A percentile compares a stretch with the other conserved stretches of the same genome.
phyloP scores from a whole-genome alignment of 2,888 invertebrate genomes.

The Habrosyne pyritoides region DNA sequence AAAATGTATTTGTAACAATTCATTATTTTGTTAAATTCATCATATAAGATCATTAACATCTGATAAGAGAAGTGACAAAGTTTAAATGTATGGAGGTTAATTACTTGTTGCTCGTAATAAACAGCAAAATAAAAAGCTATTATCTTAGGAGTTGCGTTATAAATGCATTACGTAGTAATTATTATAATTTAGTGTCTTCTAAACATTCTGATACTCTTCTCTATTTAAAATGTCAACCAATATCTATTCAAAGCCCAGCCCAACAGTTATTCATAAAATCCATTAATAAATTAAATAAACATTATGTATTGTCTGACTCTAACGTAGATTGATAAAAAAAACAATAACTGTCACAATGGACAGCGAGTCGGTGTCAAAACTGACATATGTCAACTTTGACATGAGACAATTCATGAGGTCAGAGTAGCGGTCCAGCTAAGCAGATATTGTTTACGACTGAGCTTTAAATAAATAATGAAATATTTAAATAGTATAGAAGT shows the following conservation, averaged over 20 bases:
- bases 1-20: neutral
- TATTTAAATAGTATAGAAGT: slow-evolving; percentile 20
- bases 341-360: too few relatives aligned
- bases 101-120: slow-evolving; percentile 10
- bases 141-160: slow-evolving; percentile 60
- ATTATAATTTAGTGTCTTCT: slow-evolving; percentile 52
- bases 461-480: neutral
- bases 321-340: too few relatives aligned
- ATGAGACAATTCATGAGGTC: neutral
- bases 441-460: neutral
- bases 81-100: neutral
- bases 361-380: neutral
- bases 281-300: too few relatives aligned
- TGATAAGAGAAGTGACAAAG: neutral
- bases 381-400: neutral
- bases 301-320: too few relatives aligned
- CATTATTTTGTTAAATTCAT: neutral
- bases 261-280: neutral
- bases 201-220: slow-evolving; percentile 34
- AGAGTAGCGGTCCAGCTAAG: neutral
- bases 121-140: slow-evolving; percentile 26
- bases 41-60: too few relatives aligned
- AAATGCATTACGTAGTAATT: slow-evolving; percentile 69
- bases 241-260: neutral
- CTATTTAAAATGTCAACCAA: slow-evolving; percentile 4